These are phyloP conservation scores for Glyptemys insculpta DNA, from an alignment of 2,797 vertebrate genomes.

Conservation along the genomic window DNA sequence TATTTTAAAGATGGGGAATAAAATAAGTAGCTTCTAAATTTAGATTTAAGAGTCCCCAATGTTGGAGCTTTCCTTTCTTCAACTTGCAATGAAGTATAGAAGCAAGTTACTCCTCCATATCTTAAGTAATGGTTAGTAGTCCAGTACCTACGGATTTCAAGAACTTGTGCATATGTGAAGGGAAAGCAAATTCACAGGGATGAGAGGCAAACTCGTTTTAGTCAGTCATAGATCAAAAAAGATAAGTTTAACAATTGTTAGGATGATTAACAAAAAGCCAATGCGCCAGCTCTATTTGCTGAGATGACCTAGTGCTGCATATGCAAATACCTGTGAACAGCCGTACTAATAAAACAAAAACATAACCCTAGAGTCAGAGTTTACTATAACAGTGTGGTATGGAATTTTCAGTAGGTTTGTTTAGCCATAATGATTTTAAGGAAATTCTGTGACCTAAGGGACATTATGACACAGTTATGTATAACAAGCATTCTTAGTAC, in stretches of 20 bases:
- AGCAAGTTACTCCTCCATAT: constrained; percentile 61
- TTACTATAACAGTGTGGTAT: not conserved
- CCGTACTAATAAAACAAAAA: not conserved
- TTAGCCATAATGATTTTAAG: constrained; percentile 10
- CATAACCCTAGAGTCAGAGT: constrained; percentile 7
- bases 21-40: constrained; percentile 75
- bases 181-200: not conserved
- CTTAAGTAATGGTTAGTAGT: constrained; percentile 56
- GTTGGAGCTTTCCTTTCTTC: constrained; percentile 63
- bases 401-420: not conserved
- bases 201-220: not conserved
- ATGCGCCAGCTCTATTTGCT: not conserved
- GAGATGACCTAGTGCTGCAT: not conserved
- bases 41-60: constrained; percentile 67
- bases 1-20: constrained; percentile 73
- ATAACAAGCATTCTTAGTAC: constrained; percentile 13
- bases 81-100: constrained; percentile 60
- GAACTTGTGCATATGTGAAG: not conserved
- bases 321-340: not conserved
- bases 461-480: not conserved
- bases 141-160: constrained; percentile 16
- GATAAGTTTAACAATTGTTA: not conserved
- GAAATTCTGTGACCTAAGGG: not conserved
- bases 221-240: not conserved
- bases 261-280: not conserved